Conservation (phyloP, 1,140 invertebrate species). For the Pseudomyrmex gracilis region DNA sequence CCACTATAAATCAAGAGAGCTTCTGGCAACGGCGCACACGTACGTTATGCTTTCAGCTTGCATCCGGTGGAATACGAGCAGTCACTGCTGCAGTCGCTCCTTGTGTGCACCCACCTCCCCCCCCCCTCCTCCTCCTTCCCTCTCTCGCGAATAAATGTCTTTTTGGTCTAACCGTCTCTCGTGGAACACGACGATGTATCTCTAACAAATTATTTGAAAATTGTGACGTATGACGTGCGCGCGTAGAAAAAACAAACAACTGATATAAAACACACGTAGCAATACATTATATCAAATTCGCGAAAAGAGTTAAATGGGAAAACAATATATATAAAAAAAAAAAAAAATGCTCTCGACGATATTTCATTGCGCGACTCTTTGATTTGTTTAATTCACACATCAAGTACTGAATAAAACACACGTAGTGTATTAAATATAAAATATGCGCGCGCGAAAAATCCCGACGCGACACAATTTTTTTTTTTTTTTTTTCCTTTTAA, state of each 20-base stretch:
- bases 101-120: neutral
- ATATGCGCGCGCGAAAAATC: too few species aligned
- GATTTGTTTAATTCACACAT: too few species aligned
- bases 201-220: constrained; percentile 56
- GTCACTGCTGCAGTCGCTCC: constrained; percentile 10
- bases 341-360: too few species aligned
- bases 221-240: neutral
- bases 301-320: too few species aligned
- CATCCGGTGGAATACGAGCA: constrained; percentile 50
- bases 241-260: too few species aligned
- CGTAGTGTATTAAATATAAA: too few species aligned
- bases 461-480: neutral
- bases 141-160: constrained; percentile 35
- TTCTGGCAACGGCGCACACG: constrained; percentile 30
- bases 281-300: too few species aligned
- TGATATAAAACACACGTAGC: too few species aligned
- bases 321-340: too few species aligned
- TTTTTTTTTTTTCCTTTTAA: neutral
- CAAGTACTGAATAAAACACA: too few species aligned
- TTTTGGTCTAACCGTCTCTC: constrained; percentile 43
- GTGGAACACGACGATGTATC: constrained; percentile 3
- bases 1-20: constrained; percentile 56
- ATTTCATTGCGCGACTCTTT: too few species aligned
- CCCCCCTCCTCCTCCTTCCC: neutral
- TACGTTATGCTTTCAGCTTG: constrained; percentile 60